Percentiles rank a stretch among this genome's conserved stretches.
Conservation (phyloP, 2,113 vertebrate species). For the Hemichromis elongatus region DNA sequence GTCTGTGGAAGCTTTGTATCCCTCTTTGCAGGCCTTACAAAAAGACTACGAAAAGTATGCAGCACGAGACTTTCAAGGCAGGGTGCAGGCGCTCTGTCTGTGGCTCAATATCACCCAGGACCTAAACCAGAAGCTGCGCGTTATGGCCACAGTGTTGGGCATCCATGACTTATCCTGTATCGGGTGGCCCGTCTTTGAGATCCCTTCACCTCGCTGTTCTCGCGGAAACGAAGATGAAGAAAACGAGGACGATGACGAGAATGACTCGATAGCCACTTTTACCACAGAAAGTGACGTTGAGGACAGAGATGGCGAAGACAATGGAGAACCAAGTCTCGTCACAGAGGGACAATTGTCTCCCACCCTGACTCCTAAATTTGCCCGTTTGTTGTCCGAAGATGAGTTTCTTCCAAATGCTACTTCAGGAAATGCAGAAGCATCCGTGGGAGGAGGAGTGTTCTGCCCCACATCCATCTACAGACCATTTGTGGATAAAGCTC, state of each 20-base stretch:
- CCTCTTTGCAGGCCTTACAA: constrained; percentile 93
- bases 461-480: constrained; percentile 95
- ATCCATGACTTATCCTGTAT: constrained; percentile 90
- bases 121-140: constrained; percentile 95
- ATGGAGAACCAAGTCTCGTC: not conserved
- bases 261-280: constrained; percentile 78
- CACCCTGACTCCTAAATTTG: constrained; percentile 69
- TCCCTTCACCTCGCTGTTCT: constrained; percentile 88
- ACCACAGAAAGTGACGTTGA: constrained; percentile 83
- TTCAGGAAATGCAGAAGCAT: constrained; percentile 23
- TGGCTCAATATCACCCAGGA: constrained; percentile 99
- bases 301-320: constrained; percentile 61
- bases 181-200: constrained; percentile 99
- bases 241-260: constrained; percentile 75
- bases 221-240: constrained; percentile 78
- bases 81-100: constrained; percentile 98
- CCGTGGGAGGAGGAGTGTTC: constrained; percentile 66
- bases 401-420: constrained; percentile 68
- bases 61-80: constrained; percentile 93
- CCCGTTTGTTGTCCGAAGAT: constrained; percentile 83
- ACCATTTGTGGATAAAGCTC: constrained; percentile 97
- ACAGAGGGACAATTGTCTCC: constrained; percentile 63
- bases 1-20: constrained; percentile 95
- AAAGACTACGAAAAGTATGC: constrained; percentile 96
- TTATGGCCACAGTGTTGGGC: constrained; percentile 97